Evolutionary conservation across 2,888 invertebrate species (phyloP).

Genomic region (Sarcophaga rosellei): DNA sequence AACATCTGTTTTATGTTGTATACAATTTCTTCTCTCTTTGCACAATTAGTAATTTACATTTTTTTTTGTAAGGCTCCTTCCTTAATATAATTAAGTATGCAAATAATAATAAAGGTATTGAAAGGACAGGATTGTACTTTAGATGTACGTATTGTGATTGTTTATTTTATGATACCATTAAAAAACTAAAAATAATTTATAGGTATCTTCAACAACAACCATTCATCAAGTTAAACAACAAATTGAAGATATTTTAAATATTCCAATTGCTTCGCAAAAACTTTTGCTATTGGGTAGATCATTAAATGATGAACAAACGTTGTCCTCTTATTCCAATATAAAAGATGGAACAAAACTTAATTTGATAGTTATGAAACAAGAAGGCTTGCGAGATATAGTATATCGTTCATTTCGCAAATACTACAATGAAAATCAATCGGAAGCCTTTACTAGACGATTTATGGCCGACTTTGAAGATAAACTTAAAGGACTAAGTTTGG

Average conservation of each 20-base stretch:
- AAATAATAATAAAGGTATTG: constrained; percentile 87
- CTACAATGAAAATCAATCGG: constrained; percentile 85
- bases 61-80: background rate
- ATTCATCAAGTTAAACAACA: constrained; percentile 87
- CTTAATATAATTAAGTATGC: constrained; percentile 82
- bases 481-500: constrained; percentile 77
- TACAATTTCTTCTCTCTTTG: background rate
- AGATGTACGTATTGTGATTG: constrained; percentile 82
- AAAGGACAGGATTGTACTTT: constrained; percentile 87
- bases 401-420: constrained; percentile 81
- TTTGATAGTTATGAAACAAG: constrained; percentile 86
- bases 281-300: constrained; percentile 87
- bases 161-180: background rate
- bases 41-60: too few species aligned
- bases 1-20: constrained; percentile 41
- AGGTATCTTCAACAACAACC: constrained; percentile 84
- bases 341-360: constrained; percentile 89
- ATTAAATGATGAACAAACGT: constrained; percentile 86
- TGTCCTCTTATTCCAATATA: constrained; percentile 87
- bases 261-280: constrained; percentile 87
- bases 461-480: constrained; percentile 79
- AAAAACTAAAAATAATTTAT: background rate
- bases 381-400: constrained; percentile 84
- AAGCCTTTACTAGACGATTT: constrained; percentile 78
- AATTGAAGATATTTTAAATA: constrained; percentile 85